Conservation (phyloP, 2,888 invertebrate genomes). For the Heliconius erato region DNA sequence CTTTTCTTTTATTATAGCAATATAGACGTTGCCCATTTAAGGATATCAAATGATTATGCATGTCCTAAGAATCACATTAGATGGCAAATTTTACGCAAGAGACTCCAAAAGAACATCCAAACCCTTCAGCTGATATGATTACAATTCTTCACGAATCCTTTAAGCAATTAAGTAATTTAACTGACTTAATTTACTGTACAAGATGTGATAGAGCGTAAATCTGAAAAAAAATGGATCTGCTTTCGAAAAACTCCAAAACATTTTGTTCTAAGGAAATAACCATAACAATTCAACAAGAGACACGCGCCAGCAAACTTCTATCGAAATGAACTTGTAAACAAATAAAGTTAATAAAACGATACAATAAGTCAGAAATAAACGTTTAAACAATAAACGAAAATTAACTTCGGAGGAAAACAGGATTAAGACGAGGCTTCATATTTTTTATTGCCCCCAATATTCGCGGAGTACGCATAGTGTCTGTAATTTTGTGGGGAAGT, state of each 20-base stretch:
- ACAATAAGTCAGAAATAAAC: constrained; percentile 76
- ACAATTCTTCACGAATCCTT: too few species aligned
- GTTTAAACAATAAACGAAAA: constrained; percentile 65
- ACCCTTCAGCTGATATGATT: too few species aligned
- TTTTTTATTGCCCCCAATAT: constrained; percentile 53
- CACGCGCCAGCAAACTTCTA: constrained; percentile 9
- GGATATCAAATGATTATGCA: too few species aligned
- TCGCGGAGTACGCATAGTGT: constrained; percentile 52
- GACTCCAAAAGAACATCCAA: not conserved
- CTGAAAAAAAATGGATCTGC: not conserved
- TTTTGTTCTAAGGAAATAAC: not conserved
- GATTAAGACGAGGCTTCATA: constrained; percentile 62
- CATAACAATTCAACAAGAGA: constrained; percentile 22
- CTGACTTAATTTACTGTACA: too few species aligned
- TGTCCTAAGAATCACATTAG: not conserved
- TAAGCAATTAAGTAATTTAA: too few species aligned
- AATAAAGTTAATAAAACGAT: constrained; percentile 77
- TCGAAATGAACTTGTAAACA: constrained; percentile 53
- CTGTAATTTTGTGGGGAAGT: constrained; percentile 35
- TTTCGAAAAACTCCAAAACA: not conserved
- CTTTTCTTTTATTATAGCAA: too few species aligned
- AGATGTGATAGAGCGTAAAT: too few species aligned
- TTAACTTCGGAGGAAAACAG: constrained; percentile 67
- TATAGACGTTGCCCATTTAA: too few species aligned
- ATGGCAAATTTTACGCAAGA: not conserved